Percentiles rank a stretch among this genome's conserved stretches.
Evolutionary conservation across 2,797 vertebrate genomes (phyloP).

Genomic region (Mergus octosetaceus): DNA sequence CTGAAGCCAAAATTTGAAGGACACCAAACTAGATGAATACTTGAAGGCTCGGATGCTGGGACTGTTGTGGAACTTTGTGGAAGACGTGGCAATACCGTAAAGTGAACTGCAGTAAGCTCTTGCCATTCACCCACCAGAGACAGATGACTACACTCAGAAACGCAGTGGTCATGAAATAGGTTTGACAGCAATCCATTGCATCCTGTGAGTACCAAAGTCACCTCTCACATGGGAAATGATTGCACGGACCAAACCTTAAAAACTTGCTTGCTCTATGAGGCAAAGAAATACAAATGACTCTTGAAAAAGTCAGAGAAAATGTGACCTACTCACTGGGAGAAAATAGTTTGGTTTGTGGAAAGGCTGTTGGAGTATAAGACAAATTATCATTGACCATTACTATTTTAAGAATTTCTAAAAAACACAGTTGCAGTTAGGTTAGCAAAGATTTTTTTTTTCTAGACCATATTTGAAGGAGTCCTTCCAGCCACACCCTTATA

Average conservation of each 20-base stretch:
- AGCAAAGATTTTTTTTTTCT: background rate
- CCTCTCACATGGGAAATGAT: background rate
- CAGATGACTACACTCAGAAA: background rate
- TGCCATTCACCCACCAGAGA: background rate
- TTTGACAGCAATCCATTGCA: background rate
- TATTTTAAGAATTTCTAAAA: background rate
- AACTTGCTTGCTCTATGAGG: background rate
- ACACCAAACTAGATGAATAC: background rate
- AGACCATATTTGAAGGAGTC: background rate
- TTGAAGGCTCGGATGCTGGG: background rate
- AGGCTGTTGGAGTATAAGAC: background rate
- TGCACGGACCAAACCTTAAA: background rate
- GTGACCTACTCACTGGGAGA: background rate
- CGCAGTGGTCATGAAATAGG: background rate
- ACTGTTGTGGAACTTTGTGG: background rate
- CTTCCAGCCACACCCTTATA: background rate
- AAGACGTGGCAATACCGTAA: background rate
- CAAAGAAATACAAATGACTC: background rate
- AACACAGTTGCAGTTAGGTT: background rate
- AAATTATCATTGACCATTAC: background rate
- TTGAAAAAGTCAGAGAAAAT: background rate
- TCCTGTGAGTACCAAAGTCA: background rate
- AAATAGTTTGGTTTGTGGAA: background rate
- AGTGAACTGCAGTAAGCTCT: background rate
- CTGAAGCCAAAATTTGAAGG: fast-evolving